Evolutionary conservation across 2,888 invertebrate genomes (phyloP).

Genomic region (Drosophila stalkeri): DNA sequence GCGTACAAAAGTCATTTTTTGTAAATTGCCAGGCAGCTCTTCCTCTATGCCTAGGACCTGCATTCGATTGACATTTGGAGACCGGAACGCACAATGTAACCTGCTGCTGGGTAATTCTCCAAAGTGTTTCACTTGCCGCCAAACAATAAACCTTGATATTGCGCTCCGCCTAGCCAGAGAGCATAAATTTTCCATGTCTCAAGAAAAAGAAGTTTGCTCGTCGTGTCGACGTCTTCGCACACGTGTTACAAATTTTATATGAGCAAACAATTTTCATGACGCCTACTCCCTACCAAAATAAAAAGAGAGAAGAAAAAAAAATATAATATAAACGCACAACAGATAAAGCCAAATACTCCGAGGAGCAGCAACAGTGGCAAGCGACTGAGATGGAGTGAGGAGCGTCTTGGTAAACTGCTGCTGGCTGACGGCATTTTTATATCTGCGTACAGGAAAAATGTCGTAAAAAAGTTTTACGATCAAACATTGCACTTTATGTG

Average conservation of each 20-base stretch:
- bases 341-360: slow-evolving; percentile 75
- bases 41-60: not conserved
- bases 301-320: slow-evolving; percentile 8
- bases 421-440: slow-evolving; percentile 71
- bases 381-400: not conserved
- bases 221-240: slow-evolving; percentile 49
- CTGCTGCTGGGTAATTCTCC: slow-evolving; percentile 66
- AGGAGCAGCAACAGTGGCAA: slow-evolving; percentile 36
- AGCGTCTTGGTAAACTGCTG: slow-evolving; percentile 18
- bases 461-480: slow-evolving; percentile 83
- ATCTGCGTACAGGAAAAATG: slow-evolving; percentile 77
- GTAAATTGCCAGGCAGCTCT: slow-evolving; percentile 52
- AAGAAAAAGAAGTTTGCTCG: slow-evolving; percentile 25
- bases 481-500: slow-evolving; percentile 82
- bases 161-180: slow-evolving; percentile 29
- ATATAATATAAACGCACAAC: slow-evolving; percentile 72
- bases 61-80: slow-evolving; percentile 54
- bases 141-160: slow-evolving; percentile 77
- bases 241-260: slow-evolving; percentile 82
- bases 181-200: slow-evolving; percentile 72
- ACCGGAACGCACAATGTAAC: slow-evolving; percentile 25
- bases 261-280: slow-evolving; percentile 69
- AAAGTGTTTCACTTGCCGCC: slow-evolving; percentile 80
- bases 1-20: slow-evolving; percentile 21
- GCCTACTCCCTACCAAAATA: slow-evolving; percentile 21